Base-by-base conservation (phyloP, 1,140 invertebrate species). In the Tribolium madens region DNA sequence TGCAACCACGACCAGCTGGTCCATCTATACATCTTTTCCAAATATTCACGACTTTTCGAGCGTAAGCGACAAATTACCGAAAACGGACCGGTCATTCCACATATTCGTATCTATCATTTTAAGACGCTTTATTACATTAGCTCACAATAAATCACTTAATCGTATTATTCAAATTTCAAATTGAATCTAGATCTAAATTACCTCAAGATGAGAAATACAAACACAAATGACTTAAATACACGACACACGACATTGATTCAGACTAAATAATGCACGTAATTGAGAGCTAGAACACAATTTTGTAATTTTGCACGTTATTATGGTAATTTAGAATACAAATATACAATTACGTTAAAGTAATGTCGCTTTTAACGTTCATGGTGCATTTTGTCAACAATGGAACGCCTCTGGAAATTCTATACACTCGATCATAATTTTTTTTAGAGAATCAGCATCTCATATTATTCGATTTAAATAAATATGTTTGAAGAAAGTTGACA, bases 1-100 rank as follows among this genome's bases (percentile, higher is more conserved):
- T 70, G 50, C 77, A 52, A 72, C 76, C 72, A 26, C 12, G 48
- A 74, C 47, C 72, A 74, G 72, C 72, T 74, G 72, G 46, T 31
- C 70, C 50, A 72, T 72, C 69, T 72, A 48, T 12, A 50, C 14
- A n/a, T 72, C 9, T 42, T 42, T 72, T 72, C 70, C 70, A 72
- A 72, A 71, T 47, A 72, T 72, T 52, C 46, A 72, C 70, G 47
- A 72, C 26, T 72, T 72, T 72, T 42, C 36, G n/a, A 13, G 21
- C 21, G 26, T 31, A 33, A 64, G 10, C 21, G 57, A 33, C 26
- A 14, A 64, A 33, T 64, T 33, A 14, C 21, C 5, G 1, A 33
- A 64, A 64, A 31, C 18, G 4, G 52, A 21, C 15, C 10, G 52
- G 7, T 17, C 18, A 4, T 42, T 42, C 36, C 36, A 10, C n/a